phyloP scores from a whole-genome alignment of 2,888 invertebrate species.

The Rhagophthalmus giganteus region DNA sequence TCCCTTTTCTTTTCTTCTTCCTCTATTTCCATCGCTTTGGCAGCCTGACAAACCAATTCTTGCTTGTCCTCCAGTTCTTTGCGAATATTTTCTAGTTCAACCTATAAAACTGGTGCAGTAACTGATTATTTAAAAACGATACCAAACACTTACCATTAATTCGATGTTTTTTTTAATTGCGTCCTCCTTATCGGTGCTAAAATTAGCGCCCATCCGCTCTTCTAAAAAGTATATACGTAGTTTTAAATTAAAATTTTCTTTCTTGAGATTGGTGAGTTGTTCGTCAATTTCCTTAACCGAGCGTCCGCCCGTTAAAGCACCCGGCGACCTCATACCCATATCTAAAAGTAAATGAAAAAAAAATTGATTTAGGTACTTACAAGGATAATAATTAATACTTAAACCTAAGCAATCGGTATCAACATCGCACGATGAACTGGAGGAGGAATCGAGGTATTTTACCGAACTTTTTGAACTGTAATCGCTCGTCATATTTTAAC shows the following conservation, averaged over 20 bases:
- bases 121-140: not conserved
- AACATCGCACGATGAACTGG: slow-evolving; percentile 15
- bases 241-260: slow-evolving; percentile 92
- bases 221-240: slow-evolving; percentile 88
- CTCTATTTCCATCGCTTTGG: slow-evolving; percentile 77
- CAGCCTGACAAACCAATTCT: slow-evolving; percentile 81
- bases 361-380: slow-evolving; percentile 2
- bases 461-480: slow-evolving; percentile 6
- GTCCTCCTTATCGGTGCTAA: slow-evolving; percentile 67
- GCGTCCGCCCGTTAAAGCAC: slow-evolving; percentile 58
- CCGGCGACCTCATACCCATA: slow-evolving; percentile 47
- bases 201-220: slow-evolving; percentile 73
- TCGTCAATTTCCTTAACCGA: slow-evolving; percentile 91
- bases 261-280: slow-evolving; percentile 77
- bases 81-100: slow-evolving; percentile 74
- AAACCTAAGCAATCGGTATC: too few relatives aligned
- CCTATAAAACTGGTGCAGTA: slow-evolving; percentile 55
- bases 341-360: slow-evolving; percentile 9
- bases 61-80: slow-evolving; percentile 82
- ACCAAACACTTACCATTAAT: slow-evolving; percentile 65
- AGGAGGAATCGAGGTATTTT: slow-evolving; percentile 5
- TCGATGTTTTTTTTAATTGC: slow-evolving; percentile 69
- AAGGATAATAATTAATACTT: too few relatives aligned
- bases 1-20: slow-evolving; percentile 65
- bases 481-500: slow-evolving; percentile 4